Conservation (phyloP, 2,797 vertebrate species). For the Leptoclinus maculatus region DNA sequence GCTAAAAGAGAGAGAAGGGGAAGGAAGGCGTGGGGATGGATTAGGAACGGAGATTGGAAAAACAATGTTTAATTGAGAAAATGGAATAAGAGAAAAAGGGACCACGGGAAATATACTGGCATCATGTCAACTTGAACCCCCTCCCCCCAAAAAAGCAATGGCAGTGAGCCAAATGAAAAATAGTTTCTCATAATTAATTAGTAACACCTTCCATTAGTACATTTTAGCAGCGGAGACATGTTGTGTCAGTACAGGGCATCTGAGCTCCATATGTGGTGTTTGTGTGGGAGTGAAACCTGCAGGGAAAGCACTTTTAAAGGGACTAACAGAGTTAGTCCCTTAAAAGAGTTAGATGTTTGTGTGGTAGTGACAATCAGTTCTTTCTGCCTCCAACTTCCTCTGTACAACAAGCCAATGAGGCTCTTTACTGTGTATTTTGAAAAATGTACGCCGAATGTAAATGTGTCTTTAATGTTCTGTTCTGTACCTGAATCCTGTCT, state of each 20-base stretch:
- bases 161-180: constrained; percentile 5
- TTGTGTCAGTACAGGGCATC: constrained; percentile 3
- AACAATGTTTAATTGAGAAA: constrained; percentile 37
- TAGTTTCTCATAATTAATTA: constrained; percentile 16
- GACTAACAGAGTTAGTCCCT: neutral
- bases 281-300: constrained; percentile 38
- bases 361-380: constrained; percentile 32
- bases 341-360: no score
- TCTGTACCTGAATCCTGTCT: no score
- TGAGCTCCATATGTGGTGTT: constrained; percentile 21
- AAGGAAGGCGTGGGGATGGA: constrained; percentile 8
- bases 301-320: constrained; percentile 7
- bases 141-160: neutral
- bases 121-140: neutral
- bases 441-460: neutral
- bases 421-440: neutral
- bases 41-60: constrained; percentile 28
- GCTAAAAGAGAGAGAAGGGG: constrained; percentile 8
- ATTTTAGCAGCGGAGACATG: constrained; percentile 7
- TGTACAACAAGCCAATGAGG: neutral
- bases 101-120: neutral
- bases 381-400: constrained; percentile 21
- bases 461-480: neutral
- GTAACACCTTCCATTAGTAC: neutral
- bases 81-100: neutral